Percentiles rank a stretch among this genome's conserved stretches.
Conservation (phyloP, 2,797 vertebrate species). For the Hyperoplus immaculatus region DNA sequence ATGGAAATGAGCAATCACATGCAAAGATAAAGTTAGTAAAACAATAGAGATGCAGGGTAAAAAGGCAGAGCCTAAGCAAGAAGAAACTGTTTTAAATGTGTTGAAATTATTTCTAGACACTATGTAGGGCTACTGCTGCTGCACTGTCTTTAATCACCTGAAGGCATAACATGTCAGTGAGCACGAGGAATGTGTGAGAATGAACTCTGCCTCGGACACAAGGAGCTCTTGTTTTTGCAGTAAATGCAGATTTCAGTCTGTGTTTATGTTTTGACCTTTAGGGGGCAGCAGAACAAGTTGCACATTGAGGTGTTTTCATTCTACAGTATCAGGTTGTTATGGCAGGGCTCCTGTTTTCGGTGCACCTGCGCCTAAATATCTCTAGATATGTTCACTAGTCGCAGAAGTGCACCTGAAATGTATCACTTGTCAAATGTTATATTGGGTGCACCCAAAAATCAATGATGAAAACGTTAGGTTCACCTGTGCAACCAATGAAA, state of each 20-base stretch:
- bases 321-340: no score
- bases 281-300: neutral
- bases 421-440: no score
- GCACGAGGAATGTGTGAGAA: slow-evolving; percentile 6
- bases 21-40: neutral
- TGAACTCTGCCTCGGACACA: neutral
- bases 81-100: neutral
- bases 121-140: neutral
- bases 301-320: neutral
- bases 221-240: neutral
- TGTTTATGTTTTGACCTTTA: neutral
- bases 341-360: no score
- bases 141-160: slow-evolving; percentile 4
- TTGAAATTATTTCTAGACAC: neutral
- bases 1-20: slow-evolving; percentile 5
- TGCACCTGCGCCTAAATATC: no score
- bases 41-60: neutral
- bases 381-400: no score
- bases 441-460: no score
- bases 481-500: no score
- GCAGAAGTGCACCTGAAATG: no score
- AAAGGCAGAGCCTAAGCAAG: neutral
- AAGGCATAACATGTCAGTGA: slow-evolving; percentile 2
- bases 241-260: neutral
- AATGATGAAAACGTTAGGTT: no score